Evolutionary conservation across 2,113 vertebrate genomes (phyloP), one percentile per base, ranked within the genome.

Genomic region (Rafetus swinhoei): DNA sequence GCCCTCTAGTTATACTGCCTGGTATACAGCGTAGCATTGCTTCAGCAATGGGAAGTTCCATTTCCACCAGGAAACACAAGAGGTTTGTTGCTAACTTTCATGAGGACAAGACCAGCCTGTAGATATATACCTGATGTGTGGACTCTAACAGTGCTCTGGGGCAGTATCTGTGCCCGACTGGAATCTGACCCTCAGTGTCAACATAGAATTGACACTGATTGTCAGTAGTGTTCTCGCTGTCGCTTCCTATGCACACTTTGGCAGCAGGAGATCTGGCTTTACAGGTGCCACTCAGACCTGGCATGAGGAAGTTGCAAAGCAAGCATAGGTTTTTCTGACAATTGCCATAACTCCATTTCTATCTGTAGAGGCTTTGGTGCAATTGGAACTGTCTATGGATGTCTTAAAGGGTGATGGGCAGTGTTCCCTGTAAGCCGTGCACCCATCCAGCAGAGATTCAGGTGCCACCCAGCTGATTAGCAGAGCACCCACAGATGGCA

Each of bases 351-450:
- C 50, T 50, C 3, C 79, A 22, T 27, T n/a, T 69, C 32, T 32
- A 8, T 82, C 29, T 65, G 32, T 77, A 93, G 92, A 80, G 32
- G 69, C 65, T 22, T 59, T 74, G 59, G 4, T 29, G 59, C 72
- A 93, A n/a, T 56, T 95, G 81, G 29, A 95, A 69, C 32, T 79
- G 35, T 56, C 91, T 65, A 79, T 90, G 27, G 39, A 35, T 87
- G 80, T 92, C 25, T 45, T 86, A 74, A 35, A 93, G 93, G 57
- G 91, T 84, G 87, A 82, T 6, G 59, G 10, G 4, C 6, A 45
- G 45, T 45, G 45, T 45, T 45, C 45, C 45, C 45, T 45, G 45
- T 45, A 45, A 45, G 45, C 45, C 45, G 45, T 45, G 45, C 45
- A 45, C 45, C 45, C 45, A 45, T 45, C 45, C 45, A 45, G 45